phyloP scores from a whole-genome alignment of 2,797 vertebrate genomes.

The Serranus cabrilla region DNA sequence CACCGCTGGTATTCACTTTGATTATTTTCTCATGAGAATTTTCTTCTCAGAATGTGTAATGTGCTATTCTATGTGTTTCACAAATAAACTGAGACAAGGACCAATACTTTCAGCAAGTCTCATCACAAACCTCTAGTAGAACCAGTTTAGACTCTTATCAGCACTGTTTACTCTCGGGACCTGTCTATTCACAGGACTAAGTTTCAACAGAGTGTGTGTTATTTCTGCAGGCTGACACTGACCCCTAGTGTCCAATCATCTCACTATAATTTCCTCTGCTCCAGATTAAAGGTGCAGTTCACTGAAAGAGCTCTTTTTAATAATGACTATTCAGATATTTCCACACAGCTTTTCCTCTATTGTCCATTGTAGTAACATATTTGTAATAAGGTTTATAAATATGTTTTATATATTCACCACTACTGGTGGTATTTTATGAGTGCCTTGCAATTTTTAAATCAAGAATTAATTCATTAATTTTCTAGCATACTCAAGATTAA shows the following conservation, averaged over 20 bases:
- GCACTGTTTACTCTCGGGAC: background rate
- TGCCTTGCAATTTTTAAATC: slow-evolving; percentile 15
- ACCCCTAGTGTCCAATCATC: slow-evolving; percentile 64
- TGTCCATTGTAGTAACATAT: slow-evolving; percentile 16
- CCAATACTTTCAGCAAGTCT: slow-evolving; percentile 20
- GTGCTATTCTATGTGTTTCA: slow-evolving; percentile 27
- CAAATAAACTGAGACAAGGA: slow-evolving; percentile 47
- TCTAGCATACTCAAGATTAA: background rate
- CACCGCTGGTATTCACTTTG: slow-evolving; percentile 7
- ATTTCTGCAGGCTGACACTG: slow-evolving; percentile 47
- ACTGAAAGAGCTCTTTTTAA: slow-evolving; percentile 18
- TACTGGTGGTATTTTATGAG: slow-evolving; percentile 9
- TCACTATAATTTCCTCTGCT: slow-evolving; percentile 10
- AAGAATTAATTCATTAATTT: slow-evolving; percentile 21
- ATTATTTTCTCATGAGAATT: background rate
- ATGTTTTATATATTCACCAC: slow-evolving; percentile 21
- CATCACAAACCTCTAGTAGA: slow-evolving; percentile 15
- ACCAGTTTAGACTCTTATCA: background rate
- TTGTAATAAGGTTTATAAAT: slow-evolving; percentile 27
- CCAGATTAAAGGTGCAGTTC: slow-evolving; percentile 19
- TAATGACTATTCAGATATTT: slow-evolving; percentile 5
- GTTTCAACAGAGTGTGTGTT: slow-evolving; percentile 5
- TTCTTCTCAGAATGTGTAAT: background rate
- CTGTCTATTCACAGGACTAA: background rate
- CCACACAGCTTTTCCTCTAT: background rate